Evolutionary conservation across 2,113 vertebrate genomes (phyloP), one percentile per base, ranked within the genome.

Genomic region (Talpa occidentalis): DNA sequence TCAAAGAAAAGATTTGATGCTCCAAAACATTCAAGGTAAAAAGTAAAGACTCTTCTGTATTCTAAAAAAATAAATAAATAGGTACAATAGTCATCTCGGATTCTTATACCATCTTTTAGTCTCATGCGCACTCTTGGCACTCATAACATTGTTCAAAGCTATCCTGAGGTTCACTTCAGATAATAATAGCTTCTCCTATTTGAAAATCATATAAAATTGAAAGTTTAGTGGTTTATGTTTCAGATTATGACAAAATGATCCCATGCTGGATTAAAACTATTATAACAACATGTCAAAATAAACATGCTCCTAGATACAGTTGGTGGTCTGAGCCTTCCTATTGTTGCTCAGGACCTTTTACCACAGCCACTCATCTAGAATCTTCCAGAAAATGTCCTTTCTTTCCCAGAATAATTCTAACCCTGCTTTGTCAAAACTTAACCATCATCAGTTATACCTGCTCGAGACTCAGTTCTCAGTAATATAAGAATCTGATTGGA

Each of bases 1-100:
- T 93, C 83, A 93, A 93, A 35, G 44, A 32, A 37, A 72, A 76
- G 93, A 94, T 96, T 89, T 52, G 21, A 56, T 37, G 21, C 10
- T 90, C 84, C 7, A 40, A 92, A 32, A 79, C 3, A 69, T 11
- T 8, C 59, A 86, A 79, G 22, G 87, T 60, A 66, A 87, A 82
- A 69, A 37, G 12, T 69, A 42, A 78, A 73, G 35, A 30, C 40
- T 83, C 59, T 67, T 64, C 16, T 72, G 88, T 69, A 64, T n/a
- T 37, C 62, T 49, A 21, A 64, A 85, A 77, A 80, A 80, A 1
- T 14, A 16, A 16, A 21, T 22, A 56, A 22, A 56, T 21, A 62
- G 44, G 3, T 60, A 7, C 56, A 79, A 15, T 77, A 42, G 17
- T 28, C 66, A n/a, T 47, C 52, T 15, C 54, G 35, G 22, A 76